Conservation (phyloP, 1,140 invertebrate genomes). For the Papilio helenus region DNA sequence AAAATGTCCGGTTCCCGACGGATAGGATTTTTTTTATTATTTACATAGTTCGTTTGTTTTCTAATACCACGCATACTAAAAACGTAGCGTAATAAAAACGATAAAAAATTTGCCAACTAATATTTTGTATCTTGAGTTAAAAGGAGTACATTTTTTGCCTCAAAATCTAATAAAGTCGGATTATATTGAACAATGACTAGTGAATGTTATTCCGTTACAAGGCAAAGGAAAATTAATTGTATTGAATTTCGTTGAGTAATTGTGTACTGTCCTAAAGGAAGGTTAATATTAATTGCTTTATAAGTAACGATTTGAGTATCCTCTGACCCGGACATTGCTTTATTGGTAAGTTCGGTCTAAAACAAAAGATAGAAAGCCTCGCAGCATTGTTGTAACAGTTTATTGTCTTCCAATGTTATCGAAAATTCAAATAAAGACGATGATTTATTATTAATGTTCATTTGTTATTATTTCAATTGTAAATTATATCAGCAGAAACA, state of each 20-base stretch:
- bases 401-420: slow-evolving; percentile 11
- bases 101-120: neutral
- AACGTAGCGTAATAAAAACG: too few relatives aligned
- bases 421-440: neutral
- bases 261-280: slow-evolving; percentile 24
- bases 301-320: slow-evolving; percentile 21
- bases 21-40: too few relatives aligned
- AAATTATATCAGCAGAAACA: neutral
- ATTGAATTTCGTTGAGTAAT: slow-evolving; percentile 31
- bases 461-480: neutral
- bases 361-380: slow-evolving; percentile 26
- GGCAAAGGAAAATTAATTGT: slow-evolving; percentile 18
- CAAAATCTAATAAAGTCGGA: neutral
- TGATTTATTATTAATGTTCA: slow-evolving; percentile 10
- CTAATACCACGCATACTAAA: too few relatives aligned
- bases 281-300: slow-evolving; percentile 36
- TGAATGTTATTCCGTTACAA: neutral
- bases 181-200: slow-evolving; percentile 5
- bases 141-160: neutral
- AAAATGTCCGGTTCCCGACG: too few relatives aligned
- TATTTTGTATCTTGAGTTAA: neutral
- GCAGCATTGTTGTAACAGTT: slow-evolving; percentile 22
- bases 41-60: too few relatives aligned
- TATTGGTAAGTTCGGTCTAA: slow-evolving; percentile 28
- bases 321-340: slow-evolving; percentile 28